These are phyloP conservation scores for Periparus ater DNA, from an alignment of 2,797 vertebrate genomes.

Conservation along the genomic window DNA sequence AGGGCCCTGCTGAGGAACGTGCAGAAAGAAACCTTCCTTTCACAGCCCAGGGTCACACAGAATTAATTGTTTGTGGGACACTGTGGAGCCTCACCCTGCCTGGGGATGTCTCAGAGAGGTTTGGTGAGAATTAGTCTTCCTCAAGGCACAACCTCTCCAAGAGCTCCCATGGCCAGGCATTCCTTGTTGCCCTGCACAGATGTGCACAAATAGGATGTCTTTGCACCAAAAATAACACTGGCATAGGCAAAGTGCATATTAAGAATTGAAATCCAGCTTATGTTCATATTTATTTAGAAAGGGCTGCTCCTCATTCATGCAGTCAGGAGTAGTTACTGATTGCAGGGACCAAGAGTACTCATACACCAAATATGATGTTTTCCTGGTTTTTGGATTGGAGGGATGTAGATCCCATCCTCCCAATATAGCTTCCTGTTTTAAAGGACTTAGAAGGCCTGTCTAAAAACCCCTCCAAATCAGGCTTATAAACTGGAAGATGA, in stretches of 20 bases:
- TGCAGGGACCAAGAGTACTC: not conserved
- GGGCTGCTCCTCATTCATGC: not conserved
- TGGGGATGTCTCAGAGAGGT: not conserved
- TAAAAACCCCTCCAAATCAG: not conserved
- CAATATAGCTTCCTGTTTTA: not conserved
- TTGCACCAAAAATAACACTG: not conserved
- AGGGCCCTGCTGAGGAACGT: not conserved
- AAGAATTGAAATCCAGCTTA: not conserved
- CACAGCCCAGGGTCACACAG: not conserved
- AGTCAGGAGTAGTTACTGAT: not conserved
- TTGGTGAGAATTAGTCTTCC: not conserved
- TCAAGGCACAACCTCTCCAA: not conserved
- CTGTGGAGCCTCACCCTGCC: not conserved
- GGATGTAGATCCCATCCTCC: not conserved
- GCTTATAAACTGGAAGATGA: not conserved
- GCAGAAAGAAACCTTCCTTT: not conserved
- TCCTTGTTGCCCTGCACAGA: not conserved
- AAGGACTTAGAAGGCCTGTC: not conserved
- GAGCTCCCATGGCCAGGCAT: not conserved
- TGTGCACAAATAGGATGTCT: not conserved
- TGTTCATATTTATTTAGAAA: not conserved
- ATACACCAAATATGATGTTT: not conserved
- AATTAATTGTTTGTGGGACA: not conserved
- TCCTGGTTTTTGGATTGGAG: not conserved
- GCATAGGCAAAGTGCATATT: not conserved